Base-by-base conservation (phyloP, 2,888 invertebrate species). In the Tolmerus cingulatus region DNA sequence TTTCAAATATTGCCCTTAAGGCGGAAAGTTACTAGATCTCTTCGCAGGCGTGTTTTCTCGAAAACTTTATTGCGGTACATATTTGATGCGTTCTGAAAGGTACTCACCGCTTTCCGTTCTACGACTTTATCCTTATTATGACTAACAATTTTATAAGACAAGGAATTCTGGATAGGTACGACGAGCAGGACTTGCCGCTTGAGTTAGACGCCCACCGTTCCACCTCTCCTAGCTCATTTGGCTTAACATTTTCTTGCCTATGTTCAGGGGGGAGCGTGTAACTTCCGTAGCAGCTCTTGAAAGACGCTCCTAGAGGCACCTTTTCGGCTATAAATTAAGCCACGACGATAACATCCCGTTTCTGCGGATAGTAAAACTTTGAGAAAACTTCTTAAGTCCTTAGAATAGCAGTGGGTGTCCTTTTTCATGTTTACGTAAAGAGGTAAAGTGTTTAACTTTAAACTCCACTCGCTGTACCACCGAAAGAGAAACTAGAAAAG, bases 11-110 rank as follows among this genome's bases (percentile, higher is more conserved):
- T 55, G 30, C 55, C 81, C 81, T 81, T 30, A 79, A 81, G 81
- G 55, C 55, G 30, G 55, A 81, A 81, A 37, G 81, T 51, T 81
- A 16, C 81, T 55, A 81, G 34, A 30, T 78, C 19, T 78, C 78
- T 5, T 43, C 14, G 19, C 43, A 5, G 43, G 40, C 43, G 19
- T 19, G 40, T 43, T 78, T 78, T 19, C 78, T 43, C 43, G 12
- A 8, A 76, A 66, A 78, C 23, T 78, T 40, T 78, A 37, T 78
- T 78, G 23, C 37, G 43, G 78, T 78, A 78, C 78, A 78, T 78
- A 78, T 78, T 78, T 78, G 78, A 78, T 78, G 78, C 78, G 78
- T 40, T 78, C 19, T 78, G 78, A 78, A 78, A 78, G 43, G 78
- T 40, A 8, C 43, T 40, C 40, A 7, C 78, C 43, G 46, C 23